Base-by-base conservation (phyloP, 2,797 vertebrate genomes). In the Clarias fuscus region DNA sequence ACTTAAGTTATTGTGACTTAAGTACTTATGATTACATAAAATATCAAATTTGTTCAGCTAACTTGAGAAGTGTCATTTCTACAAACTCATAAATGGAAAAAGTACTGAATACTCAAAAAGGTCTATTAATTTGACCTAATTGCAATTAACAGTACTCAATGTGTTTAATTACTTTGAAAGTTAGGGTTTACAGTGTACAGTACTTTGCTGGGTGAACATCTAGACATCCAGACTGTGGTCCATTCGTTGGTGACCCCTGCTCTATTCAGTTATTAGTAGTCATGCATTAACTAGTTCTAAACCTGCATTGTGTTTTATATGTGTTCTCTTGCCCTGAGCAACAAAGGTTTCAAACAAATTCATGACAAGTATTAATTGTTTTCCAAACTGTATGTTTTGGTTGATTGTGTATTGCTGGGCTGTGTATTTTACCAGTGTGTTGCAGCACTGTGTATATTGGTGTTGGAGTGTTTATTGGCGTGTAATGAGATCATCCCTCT, bases 401-500 rank as follows among this genome's bases (percentile, higher is more conserved):
- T 82, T 81, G 67, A 83, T 61, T 43, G 75, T 53, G 48, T 82
- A 83, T 86, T 88, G 68, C 68, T 64, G 58, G 77, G 11, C 20
- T 65, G 84, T 53, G 37, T 82, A 70, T 84, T 83, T 83, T 70
- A 86, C 84, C 80, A 67, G 85, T 89, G 86, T 84, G 61, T 80
- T 86, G 87, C 67, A 75, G 85, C 65, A 75, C 84, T 84, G 86
- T 87, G 81, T 88, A 73, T 86, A 86, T 37, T 87, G 78, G 83
- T 83, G 88, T 88, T 85, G 61, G 93, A 92, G 88, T 94, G 95
- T 95, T 97, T 96, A 97, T 97, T 97, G 97, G 95, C 96, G 91
- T 96, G 95, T 97, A 97, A 97, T 96, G 96, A 96, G 96, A 97
- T 97, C 96, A 95, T 88, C 89, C 90, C 86, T 89, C 89, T 90